Evolutionary conservation across 2,113 vertebrate species (phyloP).

Genomic region (Bujurquina vittata): DNA sequence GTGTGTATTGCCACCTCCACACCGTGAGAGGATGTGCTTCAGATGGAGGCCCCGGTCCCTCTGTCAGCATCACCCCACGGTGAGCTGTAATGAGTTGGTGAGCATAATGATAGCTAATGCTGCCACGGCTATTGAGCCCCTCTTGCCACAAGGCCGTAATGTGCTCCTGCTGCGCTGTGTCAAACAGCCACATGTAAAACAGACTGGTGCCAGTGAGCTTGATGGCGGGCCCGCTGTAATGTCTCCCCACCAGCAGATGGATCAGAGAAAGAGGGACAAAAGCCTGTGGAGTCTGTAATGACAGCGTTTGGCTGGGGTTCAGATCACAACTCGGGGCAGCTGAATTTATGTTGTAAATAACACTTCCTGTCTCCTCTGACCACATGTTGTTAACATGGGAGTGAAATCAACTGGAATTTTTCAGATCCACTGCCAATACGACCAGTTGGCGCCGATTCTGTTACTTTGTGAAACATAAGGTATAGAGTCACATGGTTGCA

Average conservation of each 20-base stretch:
- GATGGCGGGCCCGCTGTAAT: slow-evolving; percentile 43
- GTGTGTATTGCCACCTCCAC: slow-evolving; percentile 34
- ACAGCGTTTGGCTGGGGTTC: slow-evolving; percentile 26
- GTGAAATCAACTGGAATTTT: background rate
- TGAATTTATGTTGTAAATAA: slow-evolving; percentile 56
- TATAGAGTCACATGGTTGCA: background rate
- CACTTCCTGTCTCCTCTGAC: slow-evolving; percentile 34
- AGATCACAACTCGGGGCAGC: slow-evolving; percentile 5
- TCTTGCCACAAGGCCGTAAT: slow-evolving; percentile 51
- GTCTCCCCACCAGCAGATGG: slow-evolving; percentile 64
- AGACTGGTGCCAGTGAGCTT: slow-evolving; percentile 53
- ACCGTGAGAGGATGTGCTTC: slow-evolving; percentile 35
- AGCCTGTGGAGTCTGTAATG: slow-evolving; percentile 46
- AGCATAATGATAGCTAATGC: slow-evolving; percentile 59
- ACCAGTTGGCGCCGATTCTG: background rate
- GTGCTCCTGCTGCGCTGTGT: slow-evolving; percentile 60
- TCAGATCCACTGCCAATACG: background rate
- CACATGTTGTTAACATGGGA: background rate
- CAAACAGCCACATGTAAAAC: slow-evolving; percentile 60
- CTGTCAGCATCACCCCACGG: slow-evolving; percentile 65
- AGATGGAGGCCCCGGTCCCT: slow-evolving; percentile 32
- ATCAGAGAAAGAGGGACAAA: slow-evolving; percentile 47
- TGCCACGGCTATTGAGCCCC: slow-evolving; percentile 42
- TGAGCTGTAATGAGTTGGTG: slow-evolving; percentile 67
- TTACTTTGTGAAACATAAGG: background rate